Evolutionary conservation across 2,888 invertebrate species (phyloP).

Genomic region (Protonemura montana): DNA sequence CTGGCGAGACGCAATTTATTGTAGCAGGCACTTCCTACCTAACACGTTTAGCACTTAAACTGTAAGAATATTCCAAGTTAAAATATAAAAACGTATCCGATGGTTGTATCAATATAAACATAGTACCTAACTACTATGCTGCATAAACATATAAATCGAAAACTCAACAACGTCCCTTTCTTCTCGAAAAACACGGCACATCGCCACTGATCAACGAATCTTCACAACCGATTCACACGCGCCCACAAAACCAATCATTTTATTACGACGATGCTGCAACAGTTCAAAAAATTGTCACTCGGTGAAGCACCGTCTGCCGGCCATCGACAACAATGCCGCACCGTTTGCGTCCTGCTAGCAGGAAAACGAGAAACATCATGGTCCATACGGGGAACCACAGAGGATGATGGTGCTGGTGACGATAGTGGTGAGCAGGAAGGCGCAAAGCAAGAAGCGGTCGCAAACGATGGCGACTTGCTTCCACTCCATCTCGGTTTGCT

Average conservation of each 20-base stretch:
- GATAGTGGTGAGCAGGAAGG: constrained; percentile 78
- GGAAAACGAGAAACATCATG: constrained; percentile 47
- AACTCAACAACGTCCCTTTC: background rate
- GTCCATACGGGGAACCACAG: constrained; percentile 66
- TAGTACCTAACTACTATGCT: background rate
- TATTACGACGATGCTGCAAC: background rate
- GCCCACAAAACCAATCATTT: background rate
- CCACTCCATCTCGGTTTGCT: constrained; percentile 86
- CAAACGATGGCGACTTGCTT: constrained; percentile 82
- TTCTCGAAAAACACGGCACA: background rate
- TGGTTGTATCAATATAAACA: background rate
- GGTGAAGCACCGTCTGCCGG: too few species aligned
- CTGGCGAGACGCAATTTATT: too few species aligned
- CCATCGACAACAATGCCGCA: background rate
- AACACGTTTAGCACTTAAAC: background rate
- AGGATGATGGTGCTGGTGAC: constrained; percentile 82
- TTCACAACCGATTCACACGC: background rate
- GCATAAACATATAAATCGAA: background rate
- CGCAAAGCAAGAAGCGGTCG: constrained; percentile 77
- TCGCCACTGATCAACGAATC: background rate
- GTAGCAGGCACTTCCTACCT: too few species aligned
- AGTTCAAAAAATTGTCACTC: background rate
- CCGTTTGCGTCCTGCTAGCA: constrained; percentile 15
- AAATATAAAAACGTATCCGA: background rate
- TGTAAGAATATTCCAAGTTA: background rate